Evolutionary conservation across 2,113 vertebrate species (phyloP).

Genomic region (Ivindomyrus marchei): DNA sequence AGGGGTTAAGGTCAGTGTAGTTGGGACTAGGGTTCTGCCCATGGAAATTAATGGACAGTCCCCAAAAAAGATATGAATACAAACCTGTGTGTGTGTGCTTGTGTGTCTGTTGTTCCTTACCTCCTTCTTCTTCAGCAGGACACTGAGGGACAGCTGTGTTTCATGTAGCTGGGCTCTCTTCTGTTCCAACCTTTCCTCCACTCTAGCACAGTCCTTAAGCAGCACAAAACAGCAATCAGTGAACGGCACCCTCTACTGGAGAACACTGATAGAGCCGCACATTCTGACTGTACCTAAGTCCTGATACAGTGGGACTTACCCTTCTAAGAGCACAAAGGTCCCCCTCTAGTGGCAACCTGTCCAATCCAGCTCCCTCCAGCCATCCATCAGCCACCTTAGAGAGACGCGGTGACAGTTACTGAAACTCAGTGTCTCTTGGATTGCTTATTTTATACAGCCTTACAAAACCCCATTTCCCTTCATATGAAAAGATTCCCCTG

Average conservation of each 20-base stretch:
- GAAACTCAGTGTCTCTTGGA: not conserved
- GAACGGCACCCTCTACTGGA: not conserved
- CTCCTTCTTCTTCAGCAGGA: conserved; percentile 44
- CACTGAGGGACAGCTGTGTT: conserved; percentile 40
- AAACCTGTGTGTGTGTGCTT: not conserved
- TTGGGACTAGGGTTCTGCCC: not conserved
- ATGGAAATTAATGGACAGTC: not conserved
- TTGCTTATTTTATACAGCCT: not conserved
- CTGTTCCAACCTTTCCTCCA: conserved; percentile 38
- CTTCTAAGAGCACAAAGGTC: conserved; percentile 30
- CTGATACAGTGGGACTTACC: conserved; percentile 27
- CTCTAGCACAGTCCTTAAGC: conserved; percentile 44
- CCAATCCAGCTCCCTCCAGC: conserved; percentile 26
- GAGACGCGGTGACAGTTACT: not conserved
- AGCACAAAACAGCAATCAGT: not conserved
- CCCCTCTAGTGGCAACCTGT: conserved; percentile 32
- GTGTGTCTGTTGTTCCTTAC: conserved; percentile 31
- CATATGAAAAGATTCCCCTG: not conserved
- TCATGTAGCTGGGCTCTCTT: conserved; percentile 46
- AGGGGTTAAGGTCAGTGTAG: too few relatives aligned
- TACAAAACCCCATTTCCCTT: not conserved
- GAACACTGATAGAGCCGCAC: not conserved
- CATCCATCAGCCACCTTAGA: not conserved
- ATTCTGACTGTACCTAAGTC: not conserved
- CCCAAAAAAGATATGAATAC: not conserved